Evolutionary conservation across 1,140 invertebrate species (phyloP), one percentile per base, ranked within the genome.

Genomic region (Hirudo medicinalis): DNA sequence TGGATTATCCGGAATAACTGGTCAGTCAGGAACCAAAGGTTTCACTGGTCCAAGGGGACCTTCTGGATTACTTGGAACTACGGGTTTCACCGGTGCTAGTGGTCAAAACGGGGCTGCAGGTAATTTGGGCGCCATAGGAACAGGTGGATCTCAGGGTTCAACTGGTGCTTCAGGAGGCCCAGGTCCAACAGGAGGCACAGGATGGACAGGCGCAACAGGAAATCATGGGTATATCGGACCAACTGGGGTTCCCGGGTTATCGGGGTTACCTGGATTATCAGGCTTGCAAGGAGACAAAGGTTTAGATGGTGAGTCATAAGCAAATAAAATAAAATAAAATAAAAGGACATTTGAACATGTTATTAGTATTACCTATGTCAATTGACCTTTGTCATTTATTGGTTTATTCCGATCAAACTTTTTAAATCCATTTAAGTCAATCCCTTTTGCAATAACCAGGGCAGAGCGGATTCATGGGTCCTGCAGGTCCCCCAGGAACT

Each of bases 31-130:
- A 66, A 53, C 22, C n/a, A 66, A 91, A 81, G 90, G 90, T 32
- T 85, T 87, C 57, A 80, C 86, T 69, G 90, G 90, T 74, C 82
- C 88, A 15, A 87, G 89, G 67, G 90, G 90, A 69, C 82, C 86
- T 77, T 43, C 60, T 17, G 55, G 71, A 32, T 36, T 49, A 43
- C 3, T 40, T 40, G 71, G 71, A 66, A 25, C 13, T 66, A 63
- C 36, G 27, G 71, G 71, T 36, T 43, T 60, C n/a, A 22, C 27
- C 17, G 71, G 71, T 32, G 29, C 55, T 9, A 63, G 55, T 67
- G 71, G 71, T n/a, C 32, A 40, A 32, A 43, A 8, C 29, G 71
- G 71, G 1, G 19, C 27, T 20, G 25, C 57, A 3, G 71, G 71
- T 17, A 20, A 40, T 32, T 8, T 27, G 27, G 71, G 71, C 6